A percentile compares a stretch with the other conserved stretches of the same genome.
Conservation (phyloP, 2,888 invertebrate species). For the Eupithecia abbreviata region DNA sequence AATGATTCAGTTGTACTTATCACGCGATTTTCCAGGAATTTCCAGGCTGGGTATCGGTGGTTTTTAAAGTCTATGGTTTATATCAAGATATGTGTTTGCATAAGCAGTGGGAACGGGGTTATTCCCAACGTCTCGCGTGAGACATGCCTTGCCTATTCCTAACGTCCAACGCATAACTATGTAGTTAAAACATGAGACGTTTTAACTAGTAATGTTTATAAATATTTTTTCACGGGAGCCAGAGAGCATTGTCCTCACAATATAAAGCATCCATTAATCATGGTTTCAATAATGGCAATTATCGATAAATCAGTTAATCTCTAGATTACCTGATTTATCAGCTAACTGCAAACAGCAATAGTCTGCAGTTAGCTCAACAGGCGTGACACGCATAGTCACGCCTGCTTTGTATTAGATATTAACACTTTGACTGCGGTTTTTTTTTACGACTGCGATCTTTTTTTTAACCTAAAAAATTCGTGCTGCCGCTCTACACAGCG, state of each 20-base stretch:
- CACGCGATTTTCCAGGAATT: conserved; percentile 15
- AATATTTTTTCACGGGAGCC: too few relatives aligned
- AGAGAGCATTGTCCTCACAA: too few relatives aligned
- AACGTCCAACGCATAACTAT: background rate
- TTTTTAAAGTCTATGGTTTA: background rate
- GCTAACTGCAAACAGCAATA: background rate
- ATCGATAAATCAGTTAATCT: background rate
- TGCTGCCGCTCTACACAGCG: too few relatives aligned
- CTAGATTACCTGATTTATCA: background rate
- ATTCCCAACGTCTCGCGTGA: too few relatives aligned
- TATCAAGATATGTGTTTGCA: background rate
- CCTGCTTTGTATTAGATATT: too few relatives aligned
- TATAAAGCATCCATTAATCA: background rate
- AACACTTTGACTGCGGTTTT: too few relatives aligned
- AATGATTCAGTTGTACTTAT: conserved; percentile 15
- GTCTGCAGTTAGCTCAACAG: background rate
- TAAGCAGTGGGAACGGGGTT: background rate
- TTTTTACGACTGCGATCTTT: too few relatives aligned
- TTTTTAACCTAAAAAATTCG: too few relatives aligned
- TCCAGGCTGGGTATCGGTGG: background rate
- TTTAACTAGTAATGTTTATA: too few relatives aligned
- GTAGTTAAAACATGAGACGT: background rate
- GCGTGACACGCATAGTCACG: too few relatives aligned
- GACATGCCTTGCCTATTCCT: background rate
- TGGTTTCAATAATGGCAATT: background rate